Conservation (phyloP, 2,888 invertebrate genomes). For the Stenichneumon culpator region DNA sequence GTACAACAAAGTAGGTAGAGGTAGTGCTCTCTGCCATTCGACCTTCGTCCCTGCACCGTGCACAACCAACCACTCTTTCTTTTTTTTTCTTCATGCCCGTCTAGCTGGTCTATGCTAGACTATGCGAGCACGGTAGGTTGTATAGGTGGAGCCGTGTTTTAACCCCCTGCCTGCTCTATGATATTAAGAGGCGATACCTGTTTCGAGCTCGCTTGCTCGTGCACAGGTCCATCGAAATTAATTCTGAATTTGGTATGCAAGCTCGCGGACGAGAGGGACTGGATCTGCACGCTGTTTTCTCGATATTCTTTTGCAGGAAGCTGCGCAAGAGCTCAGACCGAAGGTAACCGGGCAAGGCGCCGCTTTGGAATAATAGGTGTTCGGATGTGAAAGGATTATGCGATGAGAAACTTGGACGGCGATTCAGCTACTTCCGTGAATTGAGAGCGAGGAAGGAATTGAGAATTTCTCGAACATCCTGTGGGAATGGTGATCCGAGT, state of each 20-base stretch:
- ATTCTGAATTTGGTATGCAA: constrained; percentile 58
- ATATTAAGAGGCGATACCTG: constrained; percentile 58
- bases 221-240: constrained; percentile 68
- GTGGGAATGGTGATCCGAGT: neutral
- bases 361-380: neutral
- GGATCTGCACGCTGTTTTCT: constrained; percentile 37
- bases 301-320: constrained; percentile 48
- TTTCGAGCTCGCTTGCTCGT: constrained; percentile 60
- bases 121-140: constrained; percentile 4
- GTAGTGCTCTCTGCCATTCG: constrained; percentile 61
- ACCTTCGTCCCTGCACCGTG: constrained; percentile 65
- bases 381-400: neutral
- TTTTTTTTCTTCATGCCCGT: constrained; percentile 42
- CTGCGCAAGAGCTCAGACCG: constrained; percentile 26
- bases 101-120: constrained; percentile 34
- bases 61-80: constrained; percentile 60
- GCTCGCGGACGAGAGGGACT: constrained; percentile 30
- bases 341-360: neutral
- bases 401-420: neutral
- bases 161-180: neutral
- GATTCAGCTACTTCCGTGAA: neutral
- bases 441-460: neutral
- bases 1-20: constrained; percentile 30
- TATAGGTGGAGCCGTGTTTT: neutral
- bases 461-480: neutral